Evolutionary conservation across 2,113 vertebrate species (phyloP).

Genomic region (Brachirus orientalis): DNA sequence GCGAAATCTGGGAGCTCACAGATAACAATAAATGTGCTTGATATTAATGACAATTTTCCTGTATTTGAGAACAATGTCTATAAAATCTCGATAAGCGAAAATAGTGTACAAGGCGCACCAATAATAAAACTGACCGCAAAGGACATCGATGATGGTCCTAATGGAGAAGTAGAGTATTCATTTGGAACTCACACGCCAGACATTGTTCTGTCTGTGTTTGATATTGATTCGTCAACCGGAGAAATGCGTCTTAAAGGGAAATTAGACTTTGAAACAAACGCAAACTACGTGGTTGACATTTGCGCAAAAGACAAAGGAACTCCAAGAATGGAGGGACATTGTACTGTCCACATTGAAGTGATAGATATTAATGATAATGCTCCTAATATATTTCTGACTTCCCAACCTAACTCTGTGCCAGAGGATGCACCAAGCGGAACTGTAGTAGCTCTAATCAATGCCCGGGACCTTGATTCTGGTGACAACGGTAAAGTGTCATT

Average conservation of each 20-base stretch:
- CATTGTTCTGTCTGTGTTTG: slow-evolving; percentile 47
- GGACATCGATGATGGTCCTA: slow-evolving; percentile 73
- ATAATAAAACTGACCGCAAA: slow-evolving; percentile 79
- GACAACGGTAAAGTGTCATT: slow-evolving; percentile 71
- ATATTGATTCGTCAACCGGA: slow-evolving; percentile 53
- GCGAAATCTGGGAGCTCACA: slow-evolving; percentile 57
- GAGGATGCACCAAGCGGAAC: slow-evolving; percentile 70
- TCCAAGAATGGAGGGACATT: slow-evolving; percentile 78
- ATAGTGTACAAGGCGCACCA: slow-evolving; percentile 67
- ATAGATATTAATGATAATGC: slow-evolving; percentile 79
- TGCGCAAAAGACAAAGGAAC: slow-evolving; percentile 79
- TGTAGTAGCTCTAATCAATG: slow-evolving; percentile 73
- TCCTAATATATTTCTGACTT: slow-evolving; percentile 73
- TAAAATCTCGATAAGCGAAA: slow-evolving; percentile 83
- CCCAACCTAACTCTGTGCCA: slow-evolving; percentile 60
- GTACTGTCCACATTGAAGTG: slow-evolving; percentile 70
- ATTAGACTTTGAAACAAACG: slow-evolving; percentile 69
- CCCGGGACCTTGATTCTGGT: slow-evolving; percentile 68
- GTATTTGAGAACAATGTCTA: slow-evolving; percentile 84
- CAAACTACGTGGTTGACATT: slow-evolving; percentile 86
- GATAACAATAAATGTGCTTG: slow-evolving; percentile 69
- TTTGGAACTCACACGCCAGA: slow-evolving; percentile 66
- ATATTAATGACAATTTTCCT: slow-evolving; percentile 88
- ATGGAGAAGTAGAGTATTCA: slow-evolving; percentile 71
- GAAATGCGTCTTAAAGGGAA: slow-evolving; percentile 56